Conservation (phyloP, 2,888 invertebrate genomes). For the Chouioia cunea region DNA sequence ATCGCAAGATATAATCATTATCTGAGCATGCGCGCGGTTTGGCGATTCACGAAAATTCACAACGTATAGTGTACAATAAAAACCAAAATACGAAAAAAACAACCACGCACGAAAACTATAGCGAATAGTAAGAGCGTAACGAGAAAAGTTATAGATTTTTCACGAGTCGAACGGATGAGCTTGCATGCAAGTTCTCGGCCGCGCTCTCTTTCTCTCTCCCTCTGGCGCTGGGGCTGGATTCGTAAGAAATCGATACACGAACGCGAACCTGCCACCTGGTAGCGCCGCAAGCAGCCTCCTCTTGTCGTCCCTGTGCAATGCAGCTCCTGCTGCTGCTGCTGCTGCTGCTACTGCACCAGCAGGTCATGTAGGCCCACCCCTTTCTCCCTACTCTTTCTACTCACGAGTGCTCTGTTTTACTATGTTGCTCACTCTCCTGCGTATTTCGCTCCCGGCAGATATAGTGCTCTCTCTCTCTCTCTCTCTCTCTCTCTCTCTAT, state of each 20-base stretch:
- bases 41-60: no score
- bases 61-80: no score
- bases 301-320: slow-evolving; percentile 35
- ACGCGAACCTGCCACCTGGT: slow-evolving; percentile 65
- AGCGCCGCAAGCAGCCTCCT: slow-evolving; percentile 56
- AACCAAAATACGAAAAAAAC: slow-evolving; percentile 9
- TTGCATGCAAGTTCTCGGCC: slow-evolving; percentile 44
- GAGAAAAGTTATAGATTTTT: slow-evolving; percentile 41
- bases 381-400: not conserved
- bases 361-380: not conserved
- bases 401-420: no score
- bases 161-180: slow-evolving; percentile 17
- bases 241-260: slow-evolving; percentile 55
- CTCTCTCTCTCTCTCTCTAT: slow-evolving; percentile 4
- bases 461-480: no score
- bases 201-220: slow-evolving; percentile 6
- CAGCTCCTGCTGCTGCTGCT: slow-evolving; percentile 47
- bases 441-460: no score
- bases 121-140: slow-evolving; percentile 13
- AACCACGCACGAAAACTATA: no score
- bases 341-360: slow-evolving; percentile 7
- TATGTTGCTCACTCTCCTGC: no score
- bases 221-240: slow-evolving; percentile 54
- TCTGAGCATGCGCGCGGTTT: no score
- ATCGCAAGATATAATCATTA: no score